Percentiles rank a stretch among this genome's conserved stretches.
Evolutionary conservation across 2,113 vertebrate genomes (phyloP).

Genomic region (Vulpes vulpes): DNA sequence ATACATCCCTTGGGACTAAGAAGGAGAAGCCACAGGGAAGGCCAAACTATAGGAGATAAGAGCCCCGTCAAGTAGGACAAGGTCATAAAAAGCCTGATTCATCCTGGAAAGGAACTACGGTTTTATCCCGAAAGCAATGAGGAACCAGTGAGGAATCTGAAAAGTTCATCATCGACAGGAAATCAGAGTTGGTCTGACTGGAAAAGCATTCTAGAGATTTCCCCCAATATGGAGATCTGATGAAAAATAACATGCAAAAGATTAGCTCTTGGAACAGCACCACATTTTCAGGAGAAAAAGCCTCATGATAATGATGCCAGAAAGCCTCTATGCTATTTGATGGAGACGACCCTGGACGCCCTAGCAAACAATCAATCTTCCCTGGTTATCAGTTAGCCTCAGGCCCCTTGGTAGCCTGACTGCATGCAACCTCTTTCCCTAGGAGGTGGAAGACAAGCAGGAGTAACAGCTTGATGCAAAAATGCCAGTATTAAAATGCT

Average conservation of each 20-base stretch:
- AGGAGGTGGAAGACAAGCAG: not conserved
- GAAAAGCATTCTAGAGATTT: not conserved
- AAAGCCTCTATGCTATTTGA: not conserved
- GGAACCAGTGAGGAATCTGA: not conserved
- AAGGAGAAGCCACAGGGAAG: not conserved
- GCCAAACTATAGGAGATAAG: not conserved
- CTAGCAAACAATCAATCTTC: not conserved
- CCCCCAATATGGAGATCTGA: not conserved
- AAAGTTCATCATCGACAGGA: not conserved
- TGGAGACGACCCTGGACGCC: not conserved
- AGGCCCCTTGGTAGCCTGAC: not conserved
- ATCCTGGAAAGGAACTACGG: not conserved
- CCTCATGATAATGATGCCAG: not conserved
- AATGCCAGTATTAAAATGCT: not conserved
- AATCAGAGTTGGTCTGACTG: not conserved
- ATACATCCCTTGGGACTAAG: rapidly evolving
- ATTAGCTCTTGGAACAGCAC: not conserved
- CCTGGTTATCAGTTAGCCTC: not conserved
- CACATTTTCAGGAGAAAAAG: not conserved
- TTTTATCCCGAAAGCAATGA: not conserved
- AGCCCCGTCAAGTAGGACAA: not conserved
- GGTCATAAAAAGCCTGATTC: not conserved
- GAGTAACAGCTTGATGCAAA: not conserved
- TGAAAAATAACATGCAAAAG: not conserved
- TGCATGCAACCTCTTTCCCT: not conserved